These are phyloP conservation scores for Eudorcas thomsonii DNA, from an alignment of 2,113 vertebrate species.

Conservation along the genomic window DNA sequence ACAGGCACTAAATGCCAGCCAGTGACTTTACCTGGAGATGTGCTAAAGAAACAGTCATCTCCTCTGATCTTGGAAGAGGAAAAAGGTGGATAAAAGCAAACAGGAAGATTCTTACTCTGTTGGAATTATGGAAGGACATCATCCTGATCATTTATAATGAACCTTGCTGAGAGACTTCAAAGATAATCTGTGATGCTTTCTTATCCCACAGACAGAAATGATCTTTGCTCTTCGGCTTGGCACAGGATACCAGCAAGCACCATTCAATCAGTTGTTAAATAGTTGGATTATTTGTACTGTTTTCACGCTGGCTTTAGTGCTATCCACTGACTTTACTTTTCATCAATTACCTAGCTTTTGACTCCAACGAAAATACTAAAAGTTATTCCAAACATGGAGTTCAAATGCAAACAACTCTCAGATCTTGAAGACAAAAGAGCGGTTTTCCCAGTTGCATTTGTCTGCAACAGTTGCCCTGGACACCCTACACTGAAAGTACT, in stretches of 20 bases:
- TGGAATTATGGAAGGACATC: neutral
- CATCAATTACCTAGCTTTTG: neutral
- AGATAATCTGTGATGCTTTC: neutral
- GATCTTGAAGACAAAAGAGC: neutral
- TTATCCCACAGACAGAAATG: neutral
- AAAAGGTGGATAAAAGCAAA: neutral
- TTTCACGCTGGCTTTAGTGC: neutral
- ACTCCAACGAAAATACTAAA: neutral
- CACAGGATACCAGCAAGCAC: neutral
- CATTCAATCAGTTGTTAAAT: neutral
- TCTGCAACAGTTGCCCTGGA: neutral
- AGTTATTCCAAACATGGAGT: neutral
- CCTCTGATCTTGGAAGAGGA: neutral
- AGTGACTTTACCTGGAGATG: neutral
- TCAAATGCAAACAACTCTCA: neutral
- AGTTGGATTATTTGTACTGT: accelerated
- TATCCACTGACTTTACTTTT: neutral
- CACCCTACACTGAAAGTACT: neutral
- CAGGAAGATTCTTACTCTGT: accelerated
- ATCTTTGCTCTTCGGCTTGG: accelerated
- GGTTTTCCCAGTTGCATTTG: accelerated
- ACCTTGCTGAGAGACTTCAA: neutral
- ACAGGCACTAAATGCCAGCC: neutral
- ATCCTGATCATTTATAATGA: accelerated
- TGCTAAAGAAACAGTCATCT: no score